These are phyloP conservation scores for Adineta ricciae DNA, from an alignment of 2,888 invertebrate genomes.

Conservation along the genomic window DNA sequence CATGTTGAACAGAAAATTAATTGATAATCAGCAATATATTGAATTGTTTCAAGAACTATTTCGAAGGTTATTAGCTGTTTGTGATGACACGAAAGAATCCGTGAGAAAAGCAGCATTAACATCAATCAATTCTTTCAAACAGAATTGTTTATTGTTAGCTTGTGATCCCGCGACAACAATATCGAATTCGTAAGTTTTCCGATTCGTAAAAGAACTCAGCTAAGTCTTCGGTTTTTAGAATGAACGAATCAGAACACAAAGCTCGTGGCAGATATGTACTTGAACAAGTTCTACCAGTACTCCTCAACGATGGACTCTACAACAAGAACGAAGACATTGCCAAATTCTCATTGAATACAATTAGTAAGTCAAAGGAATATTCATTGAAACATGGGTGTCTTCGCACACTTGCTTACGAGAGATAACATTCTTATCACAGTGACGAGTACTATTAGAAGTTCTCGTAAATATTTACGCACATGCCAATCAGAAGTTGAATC, in stretches of 20 bases:
- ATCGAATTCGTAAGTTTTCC: constrained; percentile 33
- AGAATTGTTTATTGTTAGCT: constrained; percentile 34
- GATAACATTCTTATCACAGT: too few species aligned
- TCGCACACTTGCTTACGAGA: too few species aligned
- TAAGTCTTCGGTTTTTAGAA: constrained; percentile 36
- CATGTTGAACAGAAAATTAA: constrained; percentile 18
- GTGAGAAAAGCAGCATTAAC: constrained; percentile 39
- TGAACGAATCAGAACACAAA: constrained; percentile 44
- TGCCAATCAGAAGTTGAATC: too few species aligned
- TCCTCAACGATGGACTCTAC: constrained; percentile 69
- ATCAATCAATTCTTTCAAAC: constrained; percentile 28
- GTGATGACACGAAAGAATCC: constrained; percentile 83
- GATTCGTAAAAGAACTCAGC: constrained; percentile 38
- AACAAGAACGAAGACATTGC: constrained; percentile 73
- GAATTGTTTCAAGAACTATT: constrained; percentile 31
- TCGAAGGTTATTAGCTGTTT: constrained; percentile 54
- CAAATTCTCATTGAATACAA: constrained; percentile 1
- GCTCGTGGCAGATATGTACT: constrained; percentile 44
- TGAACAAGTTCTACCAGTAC: constrained; percentile 61
- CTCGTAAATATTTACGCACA: too few species aligned
- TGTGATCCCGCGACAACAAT: not conserved
- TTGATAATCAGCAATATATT: constrained; percentile 24
- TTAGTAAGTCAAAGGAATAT: not conserved
- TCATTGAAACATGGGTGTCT: too few species aligned
- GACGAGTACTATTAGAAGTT: too few species aligned